phyloP scores from a whole-genome alignment of 2,888 invertebrate genomes.

The Temnothorax ravouxi region DNA sequence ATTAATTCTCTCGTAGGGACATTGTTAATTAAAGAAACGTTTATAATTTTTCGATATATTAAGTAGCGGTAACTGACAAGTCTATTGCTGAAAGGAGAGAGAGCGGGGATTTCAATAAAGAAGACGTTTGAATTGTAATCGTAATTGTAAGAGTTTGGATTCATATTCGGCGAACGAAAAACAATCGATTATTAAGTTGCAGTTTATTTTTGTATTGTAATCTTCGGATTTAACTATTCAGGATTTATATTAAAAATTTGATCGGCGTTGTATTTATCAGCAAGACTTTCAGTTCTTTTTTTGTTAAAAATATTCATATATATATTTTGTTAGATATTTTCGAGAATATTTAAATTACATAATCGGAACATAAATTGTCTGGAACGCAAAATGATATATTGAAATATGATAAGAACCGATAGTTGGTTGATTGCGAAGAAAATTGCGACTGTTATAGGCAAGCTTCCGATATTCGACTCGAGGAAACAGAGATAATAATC shows the following conservation, averaged over 20 bases:
- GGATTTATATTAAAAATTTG: not conserved
- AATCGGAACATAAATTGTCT: not conserved
- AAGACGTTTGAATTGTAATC: not conserved
- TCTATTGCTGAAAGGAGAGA: not conserved
- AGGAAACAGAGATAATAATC: conserved; percentile 35
- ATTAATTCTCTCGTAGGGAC: not conserved
- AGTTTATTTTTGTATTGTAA: not conserved
- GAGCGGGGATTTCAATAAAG: not conserved
- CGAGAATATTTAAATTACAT: not conserved
- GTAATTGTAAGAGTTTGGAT: not conserved
- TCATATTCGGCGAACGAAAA: not conserved
- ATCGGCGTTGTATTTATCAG: not conserved
- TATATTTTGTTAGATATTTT: not conserved
- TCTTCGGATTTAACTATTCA: not conserved
- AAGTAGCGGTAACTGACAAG: not conserved
- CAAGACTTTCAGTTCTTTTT: not conserved
- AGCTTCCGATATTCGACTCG: conserved; percentile 1
- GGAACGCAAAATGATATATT: not conserved
- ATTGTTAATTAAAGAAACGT: not conserved
- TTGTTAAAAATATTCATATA: not conserved
- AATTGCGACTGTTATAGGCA: not conserved
- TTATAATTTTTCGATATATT: conserved; percentile 8
- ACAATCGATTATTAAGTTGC: conserved; percentile 3
- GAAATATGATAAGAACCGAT: not conserved
- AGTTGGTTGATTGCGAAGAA: not conserved